phyloP scores from a whole-genome alignment of 2,113 vertebrate species.

The Menidia beryllina region DNA sequence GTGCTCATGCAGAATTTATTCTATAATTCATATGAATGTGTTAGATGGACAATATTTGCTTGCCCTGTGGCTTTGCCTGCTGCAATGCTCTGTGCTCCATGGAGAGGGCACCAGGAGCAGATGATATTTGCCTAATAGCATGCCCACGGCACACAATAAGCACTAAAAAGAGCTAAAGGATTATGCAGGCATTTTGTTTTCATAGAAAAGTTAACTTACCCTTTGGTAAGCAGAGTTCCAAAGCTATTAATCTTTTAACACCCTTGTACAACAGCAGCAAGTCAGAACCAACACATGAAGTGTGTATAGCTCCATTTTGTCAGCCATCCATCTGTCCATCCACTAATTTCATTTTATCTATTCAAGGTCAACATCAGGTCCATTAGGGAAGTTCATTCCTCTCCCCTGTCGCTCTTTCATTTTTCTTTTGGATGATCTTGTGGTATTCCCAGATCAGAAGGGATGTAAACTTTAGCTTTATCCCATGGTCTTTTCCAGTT shows the following conservation, averaged over 20 bases:
- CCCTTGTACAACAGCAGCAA: not conserved
- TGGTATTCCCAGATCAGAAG: too few species aligned
- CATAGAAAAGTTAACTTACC: slow-evolving; percentile 24
- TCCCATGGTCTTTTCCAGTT: too few species aligned
- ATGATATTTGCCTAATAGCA: slow-evolving; percentile 69
- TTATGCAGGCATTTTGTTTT: slow-evolving; percentile 56
- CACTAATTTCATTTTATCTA: too few species aligned
- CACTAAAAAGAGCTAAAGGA: slow-evolving; percentile 50
- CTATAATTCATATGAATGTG: slow-evolving; percentile 74
- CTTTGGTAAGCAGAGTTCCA: slow-evolving; percentile 25
- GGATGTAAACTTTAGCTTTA: too few species aligned
- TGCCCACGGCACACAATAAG: slow-evolving; percentile 59
- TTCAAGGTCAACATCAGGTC: too few species aligned
- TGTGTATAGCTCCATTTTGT: not conserved
- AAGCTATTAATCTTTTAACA: not conserved
- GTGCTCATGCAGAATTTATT: slow-evolving; percentile 71
- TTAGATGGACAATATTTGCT: slow-evolving; percentile 71
- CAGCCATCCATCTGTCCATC: too few species aligned
- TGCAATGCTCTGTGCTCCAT: slow-evolving; percentile 56
- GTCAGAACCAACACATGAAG: slow-evolving; percentile 1
- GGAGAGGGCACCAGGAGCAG: slow-evolving; percentile 60
- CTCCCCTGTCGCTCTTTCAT: too few species aligned
- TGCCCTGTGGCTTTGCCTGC: slow-evolving; percentile 71
- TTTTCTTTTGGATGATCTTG: too few species aligned
- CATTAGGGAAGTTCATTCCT: too few species aligned